phyloP scores from a whole-genome alignment of 2,797 vertebrate species.

The Rhinophrynus dorsalis region DNA sequence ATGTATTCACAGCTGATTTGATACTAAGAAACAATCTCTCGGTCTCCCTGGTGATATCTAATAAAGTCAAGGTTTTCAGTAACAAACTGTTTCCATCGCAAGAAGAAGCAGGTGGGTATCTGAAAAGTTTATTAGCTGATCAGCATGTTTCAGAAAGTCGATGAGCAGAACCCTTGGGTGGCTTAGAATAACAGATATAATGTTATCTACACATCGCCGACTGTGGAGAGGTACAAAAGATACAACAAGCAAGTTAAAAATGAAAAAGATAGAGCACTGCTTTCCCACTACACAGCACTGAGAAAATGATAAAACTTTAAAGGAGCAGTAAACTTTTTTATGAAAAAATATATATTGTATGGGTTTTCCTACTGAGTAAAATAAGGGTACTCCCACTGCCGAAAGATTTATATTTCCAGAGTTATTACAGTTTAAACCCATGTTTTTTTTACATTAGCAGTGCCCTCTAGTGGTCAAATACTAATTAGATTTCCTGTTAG shows the following conservation, averaged over 20 bases:
- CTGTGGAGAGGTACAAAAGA: slow-evolving; percentile 30
- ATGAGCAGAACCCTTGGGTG: slow-evolving; percentile 45
- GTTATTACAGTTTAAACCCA: no score
- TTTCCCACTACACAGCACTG: neutral
- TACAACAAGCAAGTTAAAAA: slow-evolving; percentile 27
- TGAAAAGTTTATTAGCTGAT: slow-evolving; percentile 45
- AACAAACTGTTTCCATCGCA: slow-evolving; percentile 30
- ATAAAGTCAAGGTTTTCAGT: slow-evolving; percentile 36
- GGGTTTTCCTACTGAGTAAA: no score
- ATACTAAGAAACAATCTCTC: slow-evolving; percentile 43
- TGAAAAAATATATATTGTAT: no score
- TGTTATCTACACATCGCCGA: slow-evolving; percentile 39
- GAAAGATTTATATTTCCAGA: no score
- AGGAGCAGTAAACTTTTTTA: no score
- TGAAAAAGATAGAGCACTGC: neutral
- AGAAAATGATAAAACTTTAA: no score
- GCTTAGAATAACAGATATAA: slow-evolving; percentile 45
- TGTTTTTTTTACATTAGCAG: no score
- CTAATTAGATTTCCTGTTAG: no score
- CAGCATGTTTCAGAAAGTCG: slow-evolving; percentile 44
- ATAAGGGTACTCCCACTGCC: no score
- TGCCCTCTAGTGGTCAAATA: no score
- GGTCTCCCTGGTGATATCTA: slow-evolving; percentile 30
- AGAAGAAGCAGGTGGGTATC: slow-evolving; percentile 45
- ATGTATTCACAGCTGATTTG: slow-evolving; percentile 35